A percentile compares a stretch with the other conserved stretches of the same genome.
Conservation (phyloP, 2,888 invertebrate species). For the Andrena praecox region DNA sequence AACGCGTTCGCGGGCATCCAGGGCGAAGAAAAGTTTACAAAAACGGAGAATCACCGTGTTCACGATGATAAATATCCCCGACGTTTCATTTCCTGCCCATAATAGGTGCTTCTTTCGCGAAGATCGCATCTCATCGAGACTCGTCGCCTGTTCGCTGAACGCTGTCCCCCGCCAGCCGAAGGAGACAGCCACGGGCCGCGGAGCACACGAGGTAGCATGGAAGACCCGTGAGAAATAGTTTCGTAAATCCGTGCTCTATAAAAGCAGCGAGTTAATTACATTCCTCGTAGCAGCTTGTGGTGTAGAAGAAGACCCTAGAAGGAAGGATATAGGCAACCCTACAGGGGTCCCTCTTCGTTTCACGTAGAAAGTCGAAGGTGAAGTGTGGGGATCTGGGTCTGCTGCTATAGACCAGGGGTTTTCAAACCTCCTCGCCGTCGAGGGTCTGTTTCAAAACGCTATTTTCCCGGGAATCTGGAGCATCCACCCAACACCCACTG, state of each 20-base stretch:
- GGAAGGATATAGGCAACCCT: constrained; percentile 59
- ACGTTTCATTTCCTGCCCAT: constrained; percentile 73
- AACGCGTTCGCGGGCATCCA: background rate
- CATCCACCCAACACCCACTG: background rate
- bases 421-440: constrained; percentile 13
- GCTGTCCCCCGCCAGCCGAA: constrained; percentile 19
- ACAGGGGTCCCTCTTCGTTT: constrained; percentile 35
- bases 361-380: constrained; percentile 15
- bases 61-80: constrained; percentile 70
- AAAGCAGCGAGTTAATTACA: constrained; percentile 55
- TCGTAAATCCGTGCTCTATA: constrained; percentile 42
- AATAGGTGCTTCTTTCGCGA: constrained; percentile 68
- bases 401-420: constrained; percentile 21
- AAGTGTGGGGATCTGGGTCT: constrained; percentile 37
- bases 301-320: constrained; percentile 53
- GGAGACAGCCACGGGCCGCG: background rate
- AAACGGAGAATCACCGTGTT: constrained; percentile 36
- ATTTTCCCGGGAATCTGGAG: background rate
- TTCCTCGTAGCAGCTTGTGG: constrained; percentile 53
- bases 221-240: constrained; percentile 61
- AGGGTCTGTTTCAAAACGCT: background rate
- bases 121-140: constrained; percentile 50
- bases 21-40: constrained; percentile 12
- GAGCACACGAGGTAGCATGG: background rate
- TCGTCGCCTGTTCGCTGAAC: background rate